phyloP scores from a whole-genome alignment of 2,888 invertebrate species.

The Habrosyne pyritoides region DNA sequence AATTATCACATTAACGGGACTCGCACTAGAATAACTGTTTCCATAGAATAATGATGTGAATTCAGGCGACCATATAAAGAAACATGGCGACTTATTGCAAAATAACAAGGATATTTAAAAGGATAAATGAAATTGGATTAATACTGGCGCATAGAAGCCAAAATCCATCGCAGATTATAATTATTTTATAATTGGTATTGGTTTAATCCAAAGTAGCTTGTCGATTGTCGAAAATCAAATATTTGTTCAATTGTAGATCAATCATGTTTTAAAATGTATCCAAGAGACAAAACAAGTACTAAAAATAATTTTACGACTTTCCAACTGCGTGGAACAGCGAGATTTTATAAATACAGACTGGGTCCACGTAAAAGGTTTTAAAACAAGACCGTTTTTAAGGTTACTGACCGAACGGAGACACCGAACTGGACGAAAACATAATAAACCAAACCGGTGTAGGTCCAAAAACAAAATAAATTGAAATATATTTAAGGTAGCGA shows the following conservation, averaged over 20 bases:
- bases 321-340: neutral
- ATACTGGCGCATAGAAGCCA: too few relatives aligned
- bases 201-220: neutral
- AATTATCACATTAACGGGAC: neutral
- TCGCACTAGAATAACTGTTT: neutral
- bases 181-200: neutral
- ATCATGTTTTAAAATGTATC: neutral
- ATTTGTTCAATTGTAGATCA: neutral
- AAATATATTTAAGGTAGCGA: neutral
- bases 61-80: too few relatives aligned
- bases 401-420: neutral
- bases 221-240: neutral
- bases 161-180: too few relatives aligned
- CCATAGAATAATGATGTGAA: too few relatives aligned
- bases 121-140: neutral
- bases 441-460: neutral
- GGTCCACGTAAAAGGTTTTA: neutral
- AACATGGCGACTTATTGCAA: neutral
- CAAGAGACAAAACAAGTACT: neutral
- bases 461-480: too few relatives aligned
- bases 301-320: neutral
- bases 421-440: neutral
- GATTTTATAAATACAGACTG: neutral
- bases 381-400: neutral
- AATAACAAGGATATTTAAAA: neutral